phyloP scores from a whole-genome alignment of 2,113 vertebrate species.

The Paramormyrops kingsleyae region DNA sequence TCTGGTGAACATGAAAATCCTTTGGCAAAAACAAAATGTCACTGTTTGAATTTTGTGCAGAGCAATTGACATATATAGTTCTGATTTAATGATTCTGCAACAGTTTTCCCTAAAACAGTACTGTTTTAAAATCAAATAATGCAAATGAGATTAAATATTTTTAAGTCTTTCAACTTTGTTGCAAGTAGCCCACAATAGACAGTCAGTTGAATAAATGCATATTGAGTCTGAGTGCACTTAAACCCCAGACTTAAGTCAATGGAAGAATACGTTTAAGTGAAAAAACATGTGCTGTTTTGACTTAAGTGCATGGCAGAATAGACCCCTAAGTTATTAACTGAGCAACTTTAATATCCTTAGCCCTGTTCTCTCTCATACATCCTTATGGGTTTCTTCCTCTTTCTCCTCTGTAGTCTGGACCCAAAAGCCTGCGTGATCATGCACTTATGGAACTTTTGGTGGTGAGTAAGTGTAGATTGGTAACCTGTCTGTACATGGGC shows the following conservation, averaged over 20 bases:
- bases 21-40: too few species aligned
- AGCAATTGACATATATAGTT: too few species aligned
- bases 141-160: too few species aligned
- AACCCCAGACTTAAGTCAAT: background rate
- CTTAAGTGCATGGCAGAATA: background rate
- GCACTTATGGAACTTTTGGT: slow-evolving; percentile 93
- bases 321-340: background rate
- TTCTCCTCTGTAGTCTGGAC: slow-evolving; percentile 71
- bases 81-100: too few species aligned
- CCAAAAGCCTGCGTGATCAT: slow-evolving; percentile 80
- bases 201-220: too few species aligned
- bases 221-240: background rate
- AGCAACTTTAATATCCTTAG: background rate
- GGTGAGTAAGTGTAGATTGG: slow-evolving; percentile 61
- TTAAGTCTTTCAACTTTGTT: too few species aligned
- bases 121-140: too few species aligned
- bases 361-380: background rate
- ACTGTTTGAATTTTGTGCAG: too few species aligned
- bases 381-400: background rate
- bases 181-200: too few species aligned
- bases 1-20: too few species aligned
- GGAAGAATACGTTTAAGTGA: background rate
- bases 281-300: background rate
- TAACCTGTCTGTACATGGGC: background rate
- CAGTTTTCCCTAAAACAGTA: too few species aligned